These are phyloP conservation scores for Botia kubotai DNA, from an alignment of 2,797 vertebrate species.

Conservation along the genomic window DNA sequence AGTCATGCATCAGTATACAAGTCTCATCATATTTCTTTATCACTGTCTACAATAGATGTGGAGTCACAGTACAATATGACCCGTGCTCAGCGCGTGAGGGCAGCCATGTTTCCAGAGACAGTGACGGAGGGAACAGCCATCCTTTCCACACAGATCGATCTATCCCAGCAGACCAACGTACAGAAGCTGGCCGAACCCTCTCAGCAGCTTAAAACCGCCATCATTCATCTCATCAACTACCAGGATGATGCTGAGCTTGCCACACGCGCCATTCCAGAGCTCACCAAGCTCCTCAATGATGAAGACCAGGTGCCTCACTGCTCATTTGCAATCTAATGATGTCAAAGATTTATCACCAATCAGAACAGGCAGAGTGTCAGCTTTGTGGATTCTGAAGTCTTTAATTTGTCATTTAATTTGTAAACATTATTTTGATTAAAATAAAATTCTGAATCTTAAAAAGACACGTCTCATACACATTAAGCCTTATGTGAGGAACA, in stretches of 20 bases:
- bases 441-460: no score
- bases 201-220: constrained; percentile 94
- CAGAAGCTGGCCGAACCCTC: constrained; percentile 95
- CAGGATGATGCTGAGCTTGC: constrained; percentile 97
- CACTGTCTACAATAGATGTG: constrained; percentile 69
- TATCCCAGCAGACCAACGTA: constrained; percentile 92
- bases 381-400: no score
- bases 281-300: constrained; percentile 96
- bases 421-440: no score
- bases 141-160: constrained; percentile 87
- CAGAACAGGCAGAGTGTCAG: no score
- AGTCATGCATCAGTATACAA: no score
- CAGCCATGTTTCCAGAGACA: constrained; percentile 93
- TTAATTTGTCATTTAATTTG: no score
- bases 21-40: no score
- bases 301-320: constrained; percentile 87
- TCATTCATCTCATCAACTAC: constrained; percentile 98
- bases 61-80: constrained; percentile 85
- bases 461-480: no score
- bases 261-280: constrained; percentile 92
- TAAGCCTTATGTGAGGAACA: no score
- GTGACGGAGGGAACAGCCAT: constrained; percentile 80
- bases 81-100: constrained; percentile 88
- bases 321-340: background rate
- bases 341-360: background rate